phyloP scores from a whole-genome alignment of 2,113 vertebrate genomes.

The Malurus cyaneus region DNA sequence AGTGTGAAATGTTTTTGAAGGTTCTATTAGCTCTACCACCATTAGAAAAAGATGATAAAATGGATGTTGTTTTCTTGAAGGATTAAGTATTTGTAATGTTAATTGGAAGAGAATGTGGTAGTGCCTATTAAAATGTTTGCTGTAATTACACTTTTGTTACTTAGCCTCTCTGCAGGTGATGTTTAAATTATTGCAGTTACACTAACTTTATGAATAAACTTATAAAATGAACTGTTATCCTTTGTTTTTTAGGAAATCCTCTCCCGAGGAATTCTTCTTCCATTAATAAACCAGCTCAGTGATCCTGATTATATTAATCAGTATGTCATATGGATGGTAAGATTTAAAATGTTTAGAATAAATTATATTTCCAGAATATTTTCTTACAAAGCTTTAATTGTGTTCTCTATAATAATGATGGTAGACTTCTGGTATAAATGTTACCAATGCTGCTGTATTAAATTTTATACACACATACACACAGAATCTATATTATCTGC shows the following conservation, averaged over 20 bases:
- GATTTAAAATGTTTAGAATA: slow-evolving; percentile 24
- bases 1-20: not conserved
- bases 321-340: slow-evolving; percentile 99
- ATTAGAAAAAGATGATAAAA: not conserved
- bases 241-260: slow-evolving; percentile 88
- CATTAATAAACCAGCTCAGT: slow-evolving; percentile 97
- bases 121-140: not conserved
- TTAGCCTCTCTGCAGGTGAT: not conserved
- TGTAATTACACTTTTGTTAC: not conserved
- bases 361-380: not conserved
- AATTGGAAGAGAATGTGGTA: not conserved
- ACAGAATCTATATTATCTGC: not conserved
- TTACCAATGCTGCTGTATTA: not conserved
- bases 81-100: not conserved
- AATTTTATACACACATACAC: not conserved
- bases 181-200: not conserved
- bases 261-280: slow-evolving; percentile 95
- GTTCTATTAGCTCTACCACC: not conserved
- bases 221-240: not conserved
- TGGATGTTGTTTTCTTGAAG: not conserved
- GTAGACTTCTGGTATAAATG: not conserved
- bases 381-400: not conserved
- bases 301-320: slow-evolving; percentile 99
- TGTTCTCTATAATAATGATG: not conserved
- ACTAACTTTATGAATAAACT: not conserved